These are phyloP conservation scores for Sylvilagus bachmani DNA, from an alignment of 2,113 vertebrate genomes.

Conservation along the genomic window DNA sequence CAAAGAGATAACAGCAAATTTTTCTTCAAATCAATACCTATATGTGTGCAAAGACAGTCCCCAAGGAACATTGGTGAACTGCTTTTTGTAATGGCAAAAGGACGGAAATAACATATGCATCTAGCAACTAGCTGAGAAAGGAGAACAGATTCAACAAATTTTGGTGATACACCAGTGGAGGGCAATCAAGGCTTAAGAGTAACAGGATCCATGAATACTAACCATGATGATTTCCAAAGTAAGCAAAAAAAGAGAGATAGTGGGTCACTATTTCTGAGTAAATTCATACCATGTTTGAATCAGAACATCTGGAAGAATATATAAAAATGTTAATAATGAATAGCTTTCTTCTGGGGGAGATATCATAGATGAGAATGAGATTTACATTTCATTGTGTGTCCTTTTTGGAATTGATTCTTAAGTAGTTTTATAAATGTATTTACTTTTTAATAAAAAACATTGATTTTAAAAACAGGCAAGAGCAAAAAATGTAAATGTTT, in stretches of 20 bases:
- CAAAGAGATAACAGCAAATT: slow-evolving; percentile 9
- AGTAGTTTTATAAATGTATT: background rate
- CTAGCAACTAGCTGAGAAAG: background rate
- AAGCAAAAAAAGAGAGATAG: background rate
- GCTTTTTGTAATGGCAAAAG: background rate
- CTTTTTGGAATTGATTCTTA: background rate
- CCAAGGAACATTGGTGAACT: background rate
- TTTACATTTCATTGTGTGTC: background rate
- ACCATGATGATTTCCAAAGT: background rate
- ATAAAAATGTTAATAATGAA: background rate
- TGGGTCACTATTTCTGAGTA: background rate
- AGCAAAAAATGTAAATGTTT: background rate
- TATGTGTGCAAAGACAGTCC: background rate
- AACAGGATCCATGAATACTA: background rate
- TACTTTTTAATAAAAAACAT: slow-evolving; percentile 30
- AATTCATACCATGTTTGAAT: background rate
- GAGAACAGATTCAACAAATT: background rate
- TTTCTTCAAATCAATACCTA: background rate
- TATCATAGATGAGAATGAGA: background rate
- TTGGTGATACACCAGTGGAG: background rate
- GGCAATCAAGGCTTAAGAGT: background rate
- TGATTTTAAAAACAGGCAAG: slow-evolving; percentile 58
- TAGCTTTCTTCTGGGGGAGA: background rate
- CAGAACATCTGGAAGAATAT: slow-evolving; percentile 3
- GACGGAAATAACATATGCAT: background rate